A percentile compares a stretch with the other conserved stretches of the same genome.
phyloP scores from a whole-genome alignment of 2,888 invertebrate genomes.

The Sminthurinus aureus region DNA sequence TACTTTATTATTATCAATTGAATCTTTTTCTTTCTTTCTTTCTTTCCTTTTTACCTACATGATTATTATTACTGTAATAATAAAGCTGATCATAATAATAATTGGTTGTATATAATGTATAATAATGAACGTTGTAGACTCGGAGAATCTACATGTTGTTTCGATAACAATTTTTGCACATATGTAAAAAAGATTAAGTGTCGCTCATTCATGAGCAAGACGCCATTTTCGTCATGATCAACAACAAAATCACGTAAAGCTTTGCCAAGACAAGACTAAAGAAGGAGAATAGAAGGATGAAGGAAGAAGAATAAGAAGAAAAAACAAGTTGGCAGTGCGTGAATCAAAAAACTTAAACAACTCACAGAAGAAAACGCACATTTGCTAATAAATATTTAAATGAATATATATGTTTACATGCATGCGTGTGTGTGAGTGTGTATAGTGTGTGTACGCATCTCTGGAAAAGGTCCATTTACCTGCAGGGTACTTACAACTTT shows the following conservation, averaged over 20 bases:
- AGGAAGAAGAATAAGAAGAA: not conserved
- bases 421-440: not conserved
- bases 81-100: not conserved
- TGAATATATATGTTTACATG: not conserved
- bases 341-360: slow-evolving; percentile 9
- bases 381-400: slow-evolving; percentile 27
- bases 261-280: not conserved
- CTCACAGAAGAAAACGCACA: slow-evolving; percentile 8
- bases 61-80: not conserved
- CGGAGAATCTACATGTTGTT: not conserved
- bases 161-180: not conserved
- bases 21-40: not conserved
- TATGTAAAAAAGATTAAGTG: not conserved
- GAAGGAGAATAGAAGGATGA: not conserved
- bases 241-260: not conserved
- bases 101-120: not conserved
- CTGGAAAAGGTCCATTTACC: slow-evolving; percentile 25
- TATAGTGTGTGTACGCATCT: not conserved
- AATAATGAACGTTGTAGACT: not conserved
- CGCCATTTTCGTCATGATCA: slow-evolving; percentile 18
- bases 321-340: slow-evolving; percentile 14
- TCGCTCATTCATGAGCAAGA: not conserved
- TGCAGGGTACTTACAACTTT: slow-evolving; percentile 6
- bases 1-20: not conserved
- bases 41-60: not conserved